Conservation (phyloP, 2,113 vertebrate species). For the Tyto alba region DNA sequence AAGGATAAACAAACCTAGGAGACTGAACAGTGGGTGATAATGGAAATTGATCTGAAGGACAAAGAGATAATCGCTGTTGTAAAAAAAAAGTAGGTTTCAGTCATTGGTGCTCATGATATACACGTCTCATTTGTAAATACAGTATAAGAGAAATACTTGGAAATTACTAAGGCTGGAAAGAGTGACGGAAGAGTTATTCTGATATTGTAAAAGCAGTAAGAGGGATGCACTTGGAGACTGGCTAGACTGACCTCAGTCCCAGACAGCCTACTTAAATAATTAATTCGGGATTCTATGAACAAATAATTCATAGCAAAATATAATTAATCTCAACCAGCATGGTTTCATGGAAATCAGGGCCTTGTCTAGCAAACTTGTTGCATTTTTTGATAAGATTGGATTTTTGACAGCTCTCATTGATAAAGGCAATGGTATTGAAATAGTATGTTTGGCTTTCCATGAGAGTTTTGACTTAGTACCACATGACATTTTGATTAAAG, state of each 20-base stretch:
- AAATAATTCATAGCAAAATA: slow-evolving; percentile 50
- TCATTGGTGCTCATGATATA: background rate
- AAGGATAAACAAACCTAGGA: background rate
- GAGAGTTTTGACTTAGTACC: background rate
- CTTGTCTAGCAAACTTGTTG: background rate
- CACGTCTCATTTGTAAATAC: background rate
- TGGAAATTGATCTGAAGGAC: background rate
- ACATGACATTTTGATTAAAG: slow-evolving; percentile 32
- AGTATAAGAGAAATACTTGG: background rate
- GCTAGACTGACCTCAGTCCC: slow-evolving; percentile 41
- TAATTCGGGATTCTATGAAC: slow-evolving; percentile 27
- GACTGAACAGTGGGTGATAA: background rate
- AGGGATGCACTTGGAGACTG: background rate
- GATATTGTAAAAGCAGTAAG: background rate
- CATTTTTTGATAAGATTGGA: background rate
- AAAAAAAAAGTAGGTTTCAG: background rate
- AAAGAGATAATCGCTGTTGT: background rate
- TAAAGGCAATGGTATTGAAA: background rate
- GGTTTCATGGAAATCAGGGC: background rate
- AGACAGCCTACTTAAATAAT: slow-evolving; percentile 53
- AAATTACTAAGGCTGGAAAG: background rate
- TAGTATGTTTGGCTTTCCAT: background rate
- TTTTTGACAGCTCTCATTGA: background rate
- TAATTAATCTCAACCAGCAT: background rate
- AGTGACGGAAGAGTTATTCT: background rate